Evolutionary conservation across 1,140 invertebrate genomes (phyloP), one percentile per base, ranked within the genome.

Genomic region (Vanessa atalanta): DNA sequence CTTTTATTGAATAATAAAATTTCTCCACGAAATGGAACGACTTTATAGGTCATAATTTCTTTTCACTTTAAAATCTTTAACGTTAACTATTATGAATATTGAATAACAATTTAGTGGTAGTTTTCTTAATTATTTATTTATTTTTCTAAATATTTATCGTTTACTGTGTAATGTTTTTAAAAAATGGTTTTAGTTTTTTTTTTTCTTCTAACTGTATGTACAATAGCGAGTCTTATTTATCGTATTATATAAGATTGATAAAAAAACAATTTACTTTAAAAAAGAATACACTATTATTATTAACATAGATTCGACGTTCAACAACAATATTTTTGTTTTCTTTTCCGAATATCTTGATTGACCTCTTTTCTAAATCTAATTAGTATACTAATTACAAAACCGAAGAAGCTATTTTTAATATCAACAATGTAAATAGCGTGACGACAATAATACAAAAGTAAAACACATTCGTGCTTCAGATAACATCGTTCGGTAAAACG

Each of bases 1-100:
- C 75, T 90, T 92, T 93, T 93, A 93, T 93, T 91, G 88, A 88
- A 91, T 88, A 90, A 93, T 93, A 93, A 93, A 92, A 91, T 88
- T 87, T 88, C 85, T 85, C 79, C 84, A 79, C 84, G 85, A 91
- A 91, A 91, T 91, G 87, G 82, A 90, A 89, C 81, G 76, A 83
- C 80, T 91, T 91, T 92, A 92, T 91, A 88, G 90, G 85, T 88
- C 88, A 88, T 91, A 89, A 90, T 88, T 90, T 79, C 81, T 76
- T 85, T 88, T 88, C 87, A 73, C 20, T 65, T 75, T 75, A 48
- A 75, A 57, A 63, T 47, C 23, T 50, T 75, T 70, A 75, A 37
- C 47, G 26, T 70, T 63, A 48, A 48, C 47, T 70, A 57, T 63
- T 57, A 57, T 12, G 53, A 8, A 23, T 57, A 55, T n/a, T n/a